A percentile compares a stretch with the other conserved stretches of the same genome.
Evolutionary conservation across 92 coral and sea anemone species (phyloP).

Genomic region (Porites cylindrica): DNA sequence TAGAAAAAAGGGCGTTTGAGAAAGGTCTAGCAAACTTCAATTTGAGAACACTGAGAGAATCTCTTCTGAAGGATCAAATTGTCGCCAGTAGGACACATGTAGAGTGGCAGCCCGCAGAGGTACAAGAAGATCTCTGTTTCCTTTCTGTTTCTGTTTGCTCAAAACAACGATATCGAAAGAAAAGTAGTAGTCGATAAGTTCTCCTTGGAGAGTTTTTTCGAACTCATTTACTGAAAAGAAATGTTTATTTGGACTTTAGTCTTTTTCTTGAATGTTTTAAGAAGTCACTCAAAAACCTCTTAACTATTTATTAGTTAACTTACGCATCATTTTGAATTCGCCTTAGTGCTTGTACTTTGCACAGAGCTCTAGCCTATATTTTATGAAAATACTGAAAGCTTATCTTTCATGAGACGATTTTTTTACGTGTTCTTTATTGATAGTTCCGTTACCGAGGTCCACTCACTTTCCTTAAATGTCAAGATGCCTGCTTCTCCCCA

Average conservation of each 20-base stretch:
- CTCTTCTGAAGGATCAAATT: constrained; percentile 21
- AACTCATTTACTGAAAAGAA: no score
- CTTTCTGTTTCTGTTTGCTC: not conserved
- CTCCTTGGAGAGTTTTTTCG: not conserved
- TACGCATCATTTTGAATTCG: no score
- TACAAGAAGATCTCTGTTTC: not conserved
- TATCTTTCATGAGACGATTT: no score
- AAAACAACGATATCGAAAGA: not conserved
- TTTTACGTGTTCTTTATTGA: not conserved
- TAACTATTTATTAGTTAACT: no score
- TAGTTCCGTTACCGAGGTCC: constrained; percentile 69
- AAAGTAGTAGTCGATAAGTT: no score
- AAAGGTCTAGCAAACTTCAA: not conserved
- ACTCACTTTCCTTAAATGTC: constrained; percentile 63
- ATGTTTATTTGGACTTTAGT: no score
- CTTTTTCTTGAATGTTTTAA: no score
- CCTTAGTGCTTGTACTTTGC: no score
- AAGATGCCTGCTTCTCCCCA: constrained; percentile 44
- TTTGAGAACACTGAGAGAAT: constrained; percentile 17
- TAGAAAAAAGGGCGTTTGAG: constrained; percentile 8
- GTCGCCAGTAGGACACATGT: constrained; percentile 13
- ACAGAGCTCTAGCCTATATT: no score
- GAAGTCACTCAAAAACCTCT: no score
- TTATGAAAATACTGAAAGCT: no score
- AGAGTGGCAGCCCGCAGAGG: constrained; percentile 53